Base-by-base conservation (phyloP, 2,888 invertebrate genomes). In the Morpho deidamia region DNA sequence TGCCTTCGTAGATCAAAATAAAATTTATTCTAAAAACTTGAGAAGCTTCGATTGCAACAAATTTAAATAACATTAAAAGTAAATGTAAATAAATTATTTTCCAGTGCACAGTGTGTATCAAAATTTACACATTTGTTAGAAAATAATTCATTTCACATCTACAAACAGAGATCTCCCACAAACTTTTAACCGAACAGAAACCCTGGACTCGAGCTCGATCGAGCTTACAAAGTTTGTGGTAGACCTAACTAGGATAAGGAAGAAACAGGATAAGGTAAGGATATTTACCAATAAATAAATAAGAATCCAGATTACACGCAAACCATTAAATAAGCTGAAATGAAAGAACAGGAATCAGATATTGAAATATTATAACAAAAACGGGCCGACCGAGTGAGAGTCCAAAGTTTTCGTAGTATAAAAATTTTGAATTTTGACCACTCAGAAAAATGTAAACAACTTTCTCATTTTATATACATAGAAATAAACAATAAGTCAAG, bases 321-420 rank as follows among this genome's bases (percentile, higher is more conserved):
- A 82, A 89, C 88, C 89, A 89, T 88, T 81, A 90, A 82, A 87
- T 85, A 88, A 69, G 88, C 90, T 90, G 90, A 79, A 89, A 87
- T 71, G 66, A 80, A 82, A 81, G 68, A 65, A 70, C 44, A 44
- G 44, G 51, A 54, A 53, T 63, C 51, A 76, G 64, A 56, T 58
- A 64, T 12, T n/a, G 14, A 33, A 33, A n/a, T 69, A 73, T 68
- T 49, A 58, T 55, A 59, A 35, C 50, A 43, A 32, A 41, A 42
- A 48, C 50, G 66, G 62, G 58, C 68, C 71, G 69, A 76, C 73
- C 76, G 76, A 83, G 76, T 74, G 77, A 74, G 81, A 85, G 85
- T 85, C 84, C 83, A 82, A 85, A 74, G 77, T 79, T 76, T 76
- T 69, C 64, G 53, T 55, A 40, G 11, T 44, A 41, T 65, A 65